These are phyloP conservation scores for Columba janthina DNA, from an alignment of 2,113 vertebrate species.

Conservation along the genomic window DNA sequence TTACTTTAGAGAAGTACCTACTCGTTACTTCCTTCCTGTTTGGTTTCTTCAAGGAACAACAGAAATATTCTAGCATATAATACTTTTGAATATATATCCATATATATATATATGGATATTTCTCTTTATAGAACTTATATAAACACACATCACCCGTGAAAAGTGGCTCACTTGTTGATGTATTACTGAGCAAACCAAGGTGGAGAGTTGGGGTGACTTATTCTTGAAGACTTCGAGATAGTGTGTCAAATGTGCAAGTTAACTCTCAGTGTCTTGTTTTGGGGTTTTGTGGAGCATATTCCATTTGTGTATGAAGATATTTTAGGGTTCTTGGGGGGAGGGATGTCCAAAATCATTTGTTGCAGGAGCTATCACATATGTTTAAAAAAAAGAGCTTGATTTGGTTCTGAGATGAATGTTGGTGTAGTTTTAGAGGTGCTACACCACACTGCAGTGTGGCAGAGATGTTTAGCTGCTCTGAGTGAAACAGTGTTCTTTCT, in stretches of 20 bases:
- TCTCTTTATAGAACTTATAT: background rate
- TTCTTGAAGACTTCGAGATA: background rate
- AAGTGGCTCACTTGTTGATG: background rate
- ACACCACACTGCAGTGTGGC: background rate
- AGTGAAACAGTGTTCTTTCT: background rate
- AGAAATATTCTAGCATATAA: background rate
- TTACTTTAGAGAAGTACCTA: background rate
- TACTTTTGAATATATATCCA: background rate
- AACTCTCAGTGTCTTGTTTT: background rate
- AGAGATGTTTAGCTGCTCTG: background rate
- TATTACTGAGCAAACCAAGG: background rate
- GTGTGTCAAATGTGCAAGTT: background rate
- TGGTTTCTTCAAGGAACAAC: background rate
- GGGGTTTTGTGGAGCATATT: background rate
- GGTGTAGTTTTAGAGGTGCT: background rate
- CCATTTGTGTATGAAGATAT: background rate
- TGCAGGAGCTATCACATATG: background rate
- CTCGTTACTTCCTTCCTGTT: background rate
- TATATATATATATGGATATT: background rate
- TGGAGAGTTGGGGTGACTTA: background rate
- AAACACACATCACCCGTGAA: background rate
- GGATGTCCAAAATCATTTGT: background rate
- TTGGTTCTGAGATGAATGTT: background rate
- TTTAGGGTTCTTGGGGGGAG: background rate
- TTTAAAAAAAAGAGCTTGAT: background rate